Conservation (phyloP, 1,140 invertebrate species). For the Popillia japonica region DNA sequence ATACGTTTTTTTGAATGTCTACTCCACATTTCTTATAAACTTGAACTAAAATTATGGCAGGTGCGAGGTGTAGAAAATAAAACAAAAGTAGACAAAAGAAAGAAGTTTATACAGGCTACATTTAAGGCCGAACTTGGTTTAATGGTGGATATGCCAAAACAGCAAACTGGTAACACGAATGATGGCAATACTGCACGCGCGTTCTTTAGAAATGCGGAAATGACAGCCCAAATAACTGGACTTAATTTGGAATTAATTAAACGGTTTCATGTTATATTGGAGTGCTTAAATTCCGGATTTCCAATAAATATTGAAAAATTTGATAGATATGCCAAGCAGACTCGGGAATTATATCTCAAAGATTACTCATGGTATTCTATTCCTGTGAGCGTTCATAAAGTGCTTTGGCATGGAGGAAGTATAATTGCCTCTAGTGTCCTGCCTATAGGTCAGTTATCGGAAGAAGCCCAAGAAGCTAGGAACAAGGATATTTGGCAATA, state of each 20-base stretch:
- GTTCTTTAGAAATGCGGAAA: neutral
- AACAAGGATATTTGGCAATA: neutral
- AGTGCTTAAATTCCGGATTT: neutral
- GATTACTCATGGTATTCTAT: neutral
- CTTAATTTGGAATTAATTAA: neutral
- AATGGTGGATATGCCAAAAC: neutral
- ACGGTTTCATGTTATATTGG: neutral
- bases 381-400: neutral
- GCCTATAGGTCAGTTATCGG: neutral
- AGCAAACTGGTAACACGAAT: neutral
- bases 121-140: neutral
- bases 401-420: neutral
- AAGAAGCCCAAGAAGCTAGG: constrained; percentile 1
- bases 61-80: neutral
- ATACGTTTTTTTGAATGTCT: neutral
- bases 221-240: neutral
- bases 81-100: neutral
- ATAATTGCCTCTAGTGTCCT: neutral
- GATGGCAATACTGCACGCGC: neutral
- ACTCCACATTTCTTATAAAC: neutral
- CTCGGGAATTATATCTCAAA: neutral
- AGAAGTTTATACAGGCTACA: neutral
- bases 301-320: neutral
- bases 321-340: neutral
- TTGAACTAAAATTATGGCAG: too few species aligned